Conservation (phyloP, 1,140 invertebrate species). For the Zophobas morio region DNA sequence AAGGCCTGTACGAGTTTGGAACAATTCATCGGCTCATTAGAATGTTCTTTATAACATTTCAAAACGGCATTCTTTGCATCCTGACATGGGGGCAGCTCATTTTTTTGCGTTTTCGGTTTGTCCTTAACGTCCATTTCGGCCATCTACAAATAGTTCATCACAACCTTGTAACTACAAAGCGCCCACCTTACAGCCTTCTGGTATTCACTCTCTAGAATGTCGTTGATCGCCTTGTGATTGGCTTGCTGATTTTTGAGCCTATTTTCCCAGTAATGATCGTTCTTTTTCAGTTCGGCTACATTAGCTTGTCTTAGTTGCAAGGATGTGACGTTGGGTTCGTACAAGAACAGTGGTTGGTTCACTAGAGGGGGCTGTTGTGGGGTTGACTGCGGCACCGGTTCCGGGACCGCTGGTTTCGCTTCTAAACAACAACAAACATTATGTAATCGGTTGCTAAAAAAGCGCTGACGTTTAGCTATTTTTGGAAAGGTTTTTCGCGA, state of each 20-base stretch:
- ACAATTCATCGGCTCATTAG: conserved; percentile 64
- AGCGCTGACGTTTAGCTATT: neutral
- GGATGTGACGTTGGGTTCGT: conserved; percentile 65
- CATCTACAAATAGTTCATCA: conserved; percentile 51
- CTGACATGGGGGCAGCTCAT: conserved; percentile 56
- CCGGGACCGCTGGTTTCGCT: conserved; percentile 32
- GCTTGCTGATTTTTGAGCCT: conserved; percentile 70
- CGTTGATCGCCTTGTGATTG: conserved; percentile 69
- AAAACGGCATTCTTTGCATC: conserved; percentile 61
- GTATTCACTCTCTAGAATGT: conserved; percentile 70
- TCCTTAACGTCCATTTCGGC: conserved; percentile 56
- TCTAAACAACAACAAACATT: conserved; percentile 28
- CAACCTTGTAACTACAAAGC: neutral
- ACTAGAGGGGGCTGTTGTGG: conserved; percentile 36
- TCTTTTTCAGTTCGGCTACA: conserved; percentile 63
- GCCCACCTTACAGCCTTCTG: conserved; percentile 68
- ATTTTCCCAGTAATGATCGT: conserved; percentile 71
- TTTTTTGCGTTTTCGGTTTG: conserved; percentile 40
- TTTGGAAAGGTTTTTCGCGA: neutral
- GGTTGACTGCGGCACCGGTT: conserved; percentile 35
- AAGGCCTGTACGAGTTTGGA: conserved; percentile 65
- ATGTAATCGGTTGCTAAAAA: conserved; percentile 22
- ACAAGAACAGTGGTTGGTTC: conserved; percentile 56
- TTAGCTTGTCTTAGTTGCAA: conserved; percentile 65
- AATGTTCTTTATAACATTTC: conserved; percentile 63